Conservation (phyloP, 1,140 invertebrate genomes). For the Plectrocnemia conspersa region DNA sequence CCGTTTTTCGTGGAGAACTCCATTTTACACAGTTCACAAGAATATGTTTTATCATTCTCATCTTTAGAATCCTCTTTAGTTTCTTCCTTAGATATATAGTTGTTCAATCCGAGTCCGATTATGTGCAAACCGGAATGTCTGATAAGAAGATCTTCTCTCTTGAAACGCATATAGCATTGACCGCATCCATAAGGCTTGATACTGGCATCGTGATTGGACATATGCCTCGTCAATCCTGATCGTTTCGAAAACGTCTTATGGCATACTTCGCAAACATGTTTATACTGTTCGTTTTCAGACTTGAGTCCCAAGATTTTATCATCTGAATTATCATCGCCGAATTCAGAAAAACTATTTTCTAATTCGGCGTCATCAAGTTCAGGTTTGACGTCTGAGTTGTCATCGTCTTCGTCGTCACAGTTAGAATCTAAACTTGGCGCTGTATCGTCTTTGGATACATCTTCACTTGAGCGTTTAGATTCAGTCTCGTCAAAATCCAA, state of each 20-base stretch:
- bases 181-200: conserved; percentile 37
- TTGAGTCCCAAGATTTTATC: neutral
- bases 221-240: conserved; percentile 21
- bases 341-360: neutral
- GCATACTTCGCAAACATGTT: conserved; percentile 23
- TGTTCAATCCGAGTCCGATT: neutral
- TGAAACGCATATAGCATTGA: conserved; percentile 39
- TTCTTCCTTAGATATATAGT: neutral
- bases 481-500: too few species aligned
- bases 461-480: neutral
- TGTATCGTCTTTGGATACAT: neutral
- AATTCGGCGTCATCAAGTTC: neutral
- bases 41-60: conserved; percentile 17
- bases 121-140: conserved; percentile 23
- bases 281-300: neutral
- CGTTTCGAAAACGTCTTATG: conserved; percentile 25
- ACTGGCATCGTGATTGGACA: conserved; percentile 16
- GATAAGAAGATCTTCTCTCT: conserved; percentile 31
- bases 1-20: conserved; percentile 37
- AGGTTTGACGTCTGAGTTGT: too few species aligned
- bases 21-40: conserved; percentile 39
- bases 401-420: neutral
- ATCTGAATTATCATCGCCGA: neutral
- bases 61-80: neutral
- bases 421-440: neutral